Percentiles rank a stretch among this genome's conserved stretches.
Conservation (phyloP, 2,113 vertebrate genomes). For the Maccullochella peelii region DNA sequence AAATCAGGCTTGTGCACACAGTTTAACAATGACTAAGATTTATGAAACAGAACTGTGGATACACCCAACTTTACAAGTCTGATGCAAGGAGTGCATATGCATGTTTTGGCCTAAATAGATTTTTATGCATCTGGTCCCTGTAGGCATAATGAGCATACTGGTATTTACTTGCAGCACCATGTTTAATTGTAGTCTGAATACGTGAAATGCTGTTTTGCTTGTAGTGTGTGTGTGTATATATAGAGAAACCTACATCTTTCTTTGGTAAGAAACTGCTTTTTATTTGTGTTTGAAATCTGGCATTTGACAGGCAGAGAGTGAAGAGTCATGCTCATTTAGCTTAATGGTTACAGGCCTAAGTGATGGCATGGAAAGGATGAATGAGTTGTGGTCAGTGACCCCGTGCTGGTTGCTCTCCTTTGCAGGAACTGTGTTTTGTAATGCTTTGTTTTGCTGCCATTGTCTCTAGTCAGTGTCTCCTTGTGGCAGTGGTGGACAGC, state of each 20-base stretch:
- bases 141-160: neutral
- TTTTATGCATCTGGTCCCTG: too few relatives aligned
- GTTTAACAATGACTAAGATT: neutral
- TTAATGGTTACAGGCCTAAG: conserved; percentile 29
- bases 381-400: conserved; percentile 56
- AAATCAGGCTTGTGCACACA: neutral
- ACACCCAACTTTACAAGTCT: too few relatives aligned
- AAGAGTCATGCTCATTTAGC: conserved; percentile 52
- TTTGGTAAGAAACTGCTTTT: neutral
- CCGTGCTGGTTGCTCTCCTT: conserved; percentile 33
- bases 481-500: conserved; percentile 42
- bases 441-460: conserved; percentile 33
- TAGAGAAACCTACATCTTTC: neutral
- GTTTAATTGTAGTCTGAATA: neutral
- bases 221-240: too few relatives aligned
- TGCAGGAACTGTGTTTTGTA: conserved; percentile 24
- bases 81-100: too few relatives aligned
- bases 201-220: neutral
- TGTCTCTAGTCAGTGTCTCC: conserved; percentile 1
- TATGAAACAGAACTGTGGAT: neutral
- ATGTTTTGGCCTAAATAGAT: too few relatives aligned
- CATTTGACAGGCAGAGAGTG: conserved; percentile 33
- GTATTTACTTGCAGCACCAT: neutral
- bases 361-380: conserved; percentile 46
- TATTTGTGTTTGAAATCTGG: too few relatives aligned